Conservation (phyloP, 2,797 vertebrate genomes). For the Anguilla obscura region DNA sequence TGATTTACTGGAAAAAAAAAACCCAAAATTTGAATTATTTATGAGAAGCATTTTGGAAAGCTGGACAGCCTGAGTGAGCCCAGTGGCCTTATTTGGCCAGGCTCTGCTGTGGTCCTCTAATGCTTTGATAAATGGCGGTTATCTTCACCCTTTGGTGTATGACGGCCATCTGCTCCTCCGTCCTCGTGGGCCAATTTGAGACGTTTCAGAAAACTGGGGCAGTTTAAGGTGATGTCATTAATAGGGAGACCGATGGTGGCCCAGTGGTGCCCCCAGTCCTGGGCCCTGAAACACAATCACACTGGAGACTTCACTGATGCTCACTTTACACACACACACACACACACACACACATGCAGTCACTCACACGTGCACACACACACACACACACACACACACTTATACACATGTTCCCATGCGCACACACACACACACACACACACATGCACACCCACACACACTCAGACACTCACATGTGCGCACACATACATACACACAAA, state of each 20-base stretch:
- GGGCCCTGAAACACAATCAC: constrained; percentile 48
- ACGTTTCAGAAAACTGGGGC: constrained; percentile 69
- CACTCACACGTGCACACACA: background rate
- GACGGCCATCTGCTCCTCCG: constrained; percentile 71
- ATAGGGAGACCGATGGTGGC: constrained; percentile 56
- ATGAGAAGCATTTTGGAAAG: constrained; percentile 68
- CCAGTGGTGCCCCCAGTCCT: constrained; percentile 46
- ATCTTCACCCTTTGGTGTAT: constrained; percentile 71
- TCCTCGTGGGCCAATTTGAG: constrained; percentile 69
- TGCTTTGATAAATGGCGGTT: constrained; percentile 76
- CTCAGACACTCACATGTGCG: background rate
- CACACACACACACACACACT: background rate
- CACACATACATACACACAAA: background rate
- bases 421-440: background rate
- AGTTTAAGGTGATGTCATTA: constrained; percentile 66
- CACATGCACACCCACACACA: background rate
- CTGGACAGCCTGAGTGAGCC: constrained; percentile 63
- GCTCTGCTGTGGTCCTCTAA: constrained; percentile 55
- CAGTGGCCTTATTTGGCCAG: constrained; percentile 69
- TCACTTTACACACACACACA: constrained; percentile 43
- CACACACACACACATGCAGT: background rate
- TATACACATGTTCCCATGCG: background rate
- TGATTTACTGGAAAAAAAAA: constrained; percentile 44
- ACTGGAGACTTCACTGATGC: constrained; percentile 64
- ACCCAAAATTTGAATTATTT: constrained; percentile 62